Evolutionary conservation across 2,888 invertebrate genomes (phyloP).

Genomic region (Mimumesa dahlbomi): DNA sequence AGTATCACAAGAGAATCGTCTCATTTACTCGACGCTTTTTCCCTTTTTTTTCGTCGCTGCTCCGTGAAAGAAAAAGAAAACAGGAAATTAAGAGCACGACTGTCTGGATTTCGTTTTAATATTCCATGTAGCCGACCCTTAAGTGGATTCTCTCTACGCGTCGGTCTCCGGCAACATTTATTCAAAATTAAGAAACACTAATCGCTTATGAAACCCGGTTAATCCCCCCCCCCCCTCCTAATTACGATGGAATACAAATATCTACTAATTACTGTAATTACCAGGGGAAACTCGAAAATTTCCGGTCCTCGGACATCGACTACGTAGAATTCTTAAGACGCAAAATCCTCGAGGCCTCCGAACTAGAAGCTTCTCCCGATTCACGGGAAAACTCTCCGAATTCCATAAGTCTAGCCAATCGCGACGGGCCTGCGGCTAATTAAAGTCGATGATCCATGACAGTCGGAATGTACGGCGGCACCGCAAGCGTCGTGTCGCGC

Average conservation of each 20-base stretch:
- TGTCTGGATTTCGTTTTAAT: not conserved
- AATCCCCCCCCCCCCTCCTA: not conserved
- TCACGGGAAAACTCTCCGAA: too few species aligned
- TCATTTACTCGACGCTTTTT: conserved; percentile 17
- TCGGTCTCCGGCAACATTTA: too few species aligned
- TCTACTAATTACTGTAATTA: too few species aligned
- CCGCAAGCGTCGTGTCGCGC: conserved; percentile 34
- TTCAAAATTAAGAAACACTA: too few species aligned
- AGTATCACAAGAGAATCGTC: conserved; percentile 17
- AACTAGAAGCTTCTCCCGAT: too few species aligned
- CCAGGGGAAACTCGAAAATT: too few species aligned
- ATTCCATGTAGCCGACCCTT: not conserved
- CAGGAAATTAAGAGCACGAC: conserved; percentile 4
- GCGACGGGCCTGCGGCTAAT: conserved; percentile 19
- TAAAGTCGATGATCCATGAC: conserved; percentile 34
- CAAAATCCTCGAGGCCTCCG: too few species aligned
- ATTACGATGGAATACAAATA: not conserved
- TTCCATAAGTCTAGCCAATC: too few species aligned
- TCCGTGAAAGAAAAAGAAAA: too few species aligned
- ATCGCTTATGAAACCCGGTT: not conserved
- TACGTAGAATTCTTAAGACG: too few species aligned
- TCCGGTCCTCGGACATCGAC: too few species aligned
- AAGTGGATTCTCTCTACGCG: not conserved
- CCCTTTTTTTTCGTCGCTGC: conserved; percentile 3
- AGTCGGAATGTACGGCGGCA: conserved; percentile 28